A percentile compares a stretch with the other conserved stretches of the same genome.
These are phyloP conservation scores for Magallana angulata DNA, from an alignment of 1,140 invertebrate genomes.

Conservation along the genomic window DNA sequence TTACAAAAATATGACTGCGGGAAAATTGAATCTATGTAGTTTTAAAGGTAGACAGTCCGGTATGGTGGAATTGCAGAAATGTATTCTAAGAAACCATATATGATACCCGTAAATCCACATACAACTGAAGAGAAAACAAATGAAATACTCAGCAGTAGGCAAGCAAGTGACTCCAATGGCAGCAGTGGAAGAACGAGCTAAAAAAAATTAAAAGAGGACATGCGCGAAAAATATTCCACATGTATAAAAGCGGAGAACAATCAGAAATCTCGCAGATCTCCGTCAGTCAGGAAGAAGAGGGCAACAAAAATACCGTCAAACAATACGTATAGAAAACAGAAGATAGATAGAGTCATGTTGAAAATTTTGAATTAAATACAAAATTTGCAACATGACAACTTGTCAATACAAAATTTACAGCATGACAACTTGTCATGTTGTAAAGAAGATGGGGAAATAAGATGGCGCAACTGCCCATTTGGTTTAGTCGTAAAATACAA, in stretches of 20 bases:
- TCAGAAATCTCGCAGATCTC: neutral
- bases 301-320: too few relatives aligned
- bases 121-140: neutral
- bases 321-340: too few relatives aligned
- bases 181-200: constrained; percentile 48
- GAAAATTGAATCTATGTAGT: neutral
- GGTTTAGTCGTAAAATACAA: too few relatives aligned
- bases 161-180: constrained; percentile 42
- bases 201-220: constrained; percentile 38
- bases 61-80: constrained; percentile 22
- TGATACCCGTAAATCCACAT: constrained; percentile 47
- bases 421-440: too few relatives aligned
- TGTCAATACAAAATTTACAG: too few relatives aligned
- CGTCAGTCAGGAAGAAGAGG: too few relatives aligned
- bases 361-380: too few relatives aligned
- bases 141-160: neutral
- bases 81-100: constrained; percentile 41
- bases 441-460: too few relatives aligned
- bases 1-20: constrained; percentile 37
- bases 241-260: neutral
- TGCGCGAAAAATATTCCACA: constrained; percentile 23
- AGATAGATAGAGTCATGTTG: too few relatives aligned
- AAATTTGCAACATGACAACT: too few relatives aligned
- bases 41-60: constrained; percentile 28
- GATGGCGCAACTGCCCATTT: too few relatives aligned